phyloP scores from a whole-genome alignment of 2,113 vertebrate genomes.

The Egretta garzetta region DNA sequence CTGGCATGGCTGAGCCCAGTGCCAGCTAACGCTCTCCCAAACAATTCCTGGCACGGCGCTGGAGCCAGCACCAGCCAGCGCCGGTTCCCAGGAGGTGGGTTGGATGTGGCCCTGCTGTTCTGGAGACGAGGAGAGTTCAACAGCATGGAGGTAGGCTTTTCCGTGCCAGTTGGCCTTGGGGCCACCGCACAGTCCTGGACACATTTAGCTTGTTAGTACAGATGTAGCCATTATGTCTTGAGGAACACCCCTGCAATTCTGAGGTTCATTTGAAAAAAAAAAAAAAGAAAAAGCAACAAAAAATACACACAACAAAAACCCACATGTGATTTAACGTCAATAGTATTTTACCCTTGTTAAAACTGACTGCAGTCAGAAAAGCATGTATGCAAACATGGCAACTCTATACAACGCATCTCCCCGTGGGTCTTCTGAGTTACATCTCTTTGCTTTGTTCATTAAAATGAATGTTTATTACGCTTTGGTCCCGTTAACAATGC shows the following conservation, averaged over 20 bases:
- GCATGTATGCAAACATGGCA: slow-evolving; percentile 60
- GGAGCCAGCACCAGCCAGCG: neutral
- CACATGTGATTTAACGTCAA: slow-evolving; percentile 53
- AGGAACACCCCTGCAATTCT: slow-evolving; percentile 30
- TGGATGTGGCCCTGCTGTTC: slow-evolving; percentile 44
- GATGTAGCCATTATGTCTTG: slow-evolving; percentile 37
- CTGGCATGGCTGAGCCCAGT: neutral
- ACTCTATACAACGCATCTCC: slow-evolving; percentile 34
- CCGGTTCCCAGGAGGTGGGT: slow-evolving; percentile 36
- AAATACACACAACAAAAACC: neutral
- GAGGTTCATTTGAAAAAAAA: neutral
- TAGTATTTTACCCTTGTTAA: slow-evolving; percentile 67
- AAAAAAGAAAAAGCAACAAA: neutral
- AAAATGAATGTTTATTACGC: slow-evolving; percentile 60
- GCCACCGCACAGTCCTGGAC: neutral
- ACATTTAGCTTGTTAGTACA: slow-evolving; percentile 32
- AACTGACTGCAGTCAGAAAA: slow-evolving; percentile 57
- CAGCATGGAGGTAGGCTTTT: slow-evolving; percentile 28
- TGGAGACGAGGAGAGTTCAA: neutral
- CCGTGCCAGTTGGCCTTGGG: slow-evolving; percentile 39
- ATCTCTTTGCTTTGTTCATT: slow-evolving; percentile 60
- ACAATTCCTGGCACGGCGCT: neutral
- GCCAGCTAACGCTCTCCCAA: neutral
- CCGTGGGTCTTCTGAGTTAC: slow-evolving; percentile 49
- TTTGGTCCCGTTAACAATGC: slow-evolving; percentile 53